Percentiles rank a stretch among this genome's conserved stretches.
These are phyloP conservation scores for Bombus sylvicola DNA, from an alignment of 1,140 invertebrate genomes.

Conservation along the genomic window DNA sequence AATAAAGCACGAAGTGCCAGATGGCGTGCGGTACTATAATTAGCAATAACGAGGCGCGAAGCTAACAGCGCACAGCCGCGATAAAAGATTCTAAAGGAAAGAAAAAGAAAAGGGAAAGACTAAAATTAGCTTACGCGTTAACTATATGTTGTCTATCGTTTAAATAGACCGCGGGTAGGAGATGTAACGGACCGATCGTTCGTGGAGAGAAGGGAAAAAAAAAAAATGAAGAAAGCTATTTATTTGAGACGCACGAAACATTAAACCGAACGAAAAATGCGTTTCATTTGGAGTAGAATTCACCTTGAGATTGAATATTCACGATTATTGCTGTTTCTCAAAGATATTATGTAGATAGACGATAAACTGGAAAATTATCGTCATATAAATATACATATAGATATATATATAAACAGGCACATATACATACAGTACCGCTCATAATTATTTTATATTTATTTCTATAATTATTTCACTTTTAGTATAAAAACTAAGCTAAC, in stretches of 20 bases:
- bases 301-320: slow-evolving; percentile 18
- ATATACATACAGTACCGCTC: not conserved
- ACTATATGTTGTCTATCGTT: slow-evolving; percentile 10
- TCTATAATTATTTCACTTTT: too few relatives aligned
- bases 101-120: not conserved
- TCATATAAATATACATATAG: slow-evolving; percentile 8
- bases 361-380: slow-evolving; percentile 2
- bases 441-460: too few relatives aligned
- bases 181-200: not conserved
- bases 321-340: slow-evolving; percentile 25
- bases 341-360: slow-evolving; percentile 38
- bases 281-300: slow-evolving; percentile 5
- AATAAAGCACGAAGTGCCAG: not conserved
- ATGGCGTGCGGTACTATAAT: not conserved
- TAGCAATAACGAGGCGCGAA: slow-evolving; percentile 8
- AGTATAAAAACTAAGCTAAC: too few relatives aligned
- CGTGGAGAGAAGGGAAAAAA: not conserved
- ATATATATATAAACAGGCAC: not conserved
- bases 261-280: not conserved
- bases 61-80: not conserved
- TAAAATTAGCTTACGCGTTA: slow-evolving; percentile 6
- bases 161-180: not conserved
- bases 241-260: not conserved
- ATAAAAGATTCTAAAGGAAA: not conserved
- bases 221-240: not conserved